A percentile compares a stretch with the other conserved stretches of the same genome.
Conservation (phyloP, 2,113 vertebrate genomes). For the Mungos mungo region DNA sequence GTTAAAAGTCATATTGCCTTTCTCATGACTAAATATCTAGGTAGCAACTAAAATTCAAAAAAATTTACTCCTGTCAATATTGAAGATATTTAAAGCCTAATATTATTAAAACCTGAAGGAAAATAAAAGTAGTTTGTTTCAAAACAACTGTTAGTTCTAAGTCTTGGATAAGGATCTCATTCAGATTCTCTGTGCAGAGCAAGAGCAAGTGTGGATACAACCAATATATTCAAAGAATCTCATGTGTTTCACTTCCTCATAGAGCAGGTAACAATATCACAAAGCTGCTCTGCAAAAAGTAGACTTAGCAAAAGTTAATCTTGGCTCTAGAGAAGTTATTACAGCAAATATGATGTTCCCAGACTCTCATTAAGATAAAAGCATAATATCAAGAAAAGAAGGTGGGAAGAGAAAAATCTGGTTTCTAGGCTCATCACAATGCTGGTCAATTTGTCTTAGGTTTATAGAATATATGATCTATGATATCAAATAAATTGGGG, state of each 20-base stretch:
- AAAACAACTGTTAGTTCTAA: neutral
- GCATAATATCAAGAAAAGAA: neutral
- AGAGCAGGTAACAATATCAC: neutral
- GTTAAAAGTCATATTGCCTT: neutral
- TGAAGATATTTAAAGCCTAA: neutral
- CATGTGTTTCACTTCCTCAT: neutral
- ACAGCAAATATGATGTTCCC: neutral
- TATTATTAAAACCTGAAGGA: neutral
- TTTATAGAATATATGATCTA: neutral
- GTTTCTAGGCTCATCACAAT: neutral
- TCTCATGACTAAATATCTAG: neutral
- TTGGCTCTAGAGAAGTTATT: neutral
- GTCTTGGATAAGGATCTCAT: neutral
- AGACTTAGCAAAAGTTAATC: neutral
- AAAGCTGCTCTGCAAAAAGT: neutral
- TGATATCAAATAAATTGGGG: neutral
- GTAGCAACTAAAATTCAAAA: neutral
- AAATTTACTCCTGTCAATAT: neutral
- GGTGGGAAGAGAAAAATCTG: neutral
- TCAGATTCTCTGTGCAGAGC: neutral
- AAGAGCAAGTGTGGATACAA: neutral
- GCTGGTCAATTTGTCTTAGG: neutral
- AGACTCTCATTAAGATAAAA: neutral
- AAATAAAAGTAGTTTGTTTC: neutral
- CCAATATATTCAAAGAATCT: neutral